Evolutionary conservation across 2,888 invertebrate genomes (phyloP).

Genomic region (Steromphala cineraria): DNA sequence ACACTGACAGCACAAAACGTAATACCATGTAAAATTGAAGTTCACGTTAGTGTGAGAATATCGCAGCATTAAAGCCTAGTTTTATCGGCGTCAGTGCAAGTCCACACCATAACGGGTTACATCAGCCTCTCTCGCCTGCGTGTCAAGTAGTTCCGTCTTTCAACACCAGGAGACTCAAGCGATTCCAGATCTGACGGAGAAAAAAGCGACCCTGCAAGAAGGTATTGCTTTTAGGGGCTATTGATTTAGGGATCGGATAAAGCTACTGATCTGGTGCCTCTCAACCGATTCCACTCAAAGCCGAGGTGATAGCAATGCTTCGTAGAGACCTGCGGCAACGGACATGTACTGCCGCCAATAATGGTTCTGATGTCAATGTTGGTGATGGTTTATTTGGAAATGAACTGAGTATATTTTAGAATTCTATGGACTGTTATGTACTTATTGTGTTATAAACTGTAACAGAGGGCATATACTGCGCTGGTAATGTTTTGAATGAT

Average conservation of each 20-base stretch:
- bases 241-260: constrained; percentile 5
- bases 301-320: neutral
- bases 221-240: constrained; percentile 19
- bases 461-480: too few species aligned
- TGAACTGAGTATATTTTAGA: too few species aligned
- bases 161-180: neutral
- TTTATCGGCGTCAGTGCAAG: too few species aligned
- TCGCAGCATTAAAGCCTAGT: too few species aligned
- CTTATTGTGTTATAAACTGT: too few species aligned
- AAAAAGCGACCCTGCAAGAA: neutral
- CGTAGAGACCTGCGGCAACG: neutral
- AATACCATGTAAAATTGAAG: too few species aligned
- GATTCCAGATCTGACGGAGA: neutral
- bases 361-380: too few species aligned
- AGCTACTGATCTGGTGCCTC: neutral
- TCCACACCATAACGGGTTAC: neutral
- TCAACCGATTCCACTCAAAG: constrained; percentile 2
- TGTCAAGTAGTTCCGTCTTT: neutral
- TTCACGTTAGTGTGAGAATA: too few species aligned
- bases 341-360: neutral
- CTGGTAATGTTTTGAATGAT: too few species aligned
- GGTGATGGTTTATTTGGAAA: too few species aligned
- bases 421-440: too few species aligned
- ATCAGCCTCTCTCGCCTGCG: neutral
- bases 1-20: too few species aligned